These are phyloP conservation scores for Matsumyia berberina DNA, from an alignment of 2,888 invertebrate genomes.

Conservation along the genomic window DNA sequence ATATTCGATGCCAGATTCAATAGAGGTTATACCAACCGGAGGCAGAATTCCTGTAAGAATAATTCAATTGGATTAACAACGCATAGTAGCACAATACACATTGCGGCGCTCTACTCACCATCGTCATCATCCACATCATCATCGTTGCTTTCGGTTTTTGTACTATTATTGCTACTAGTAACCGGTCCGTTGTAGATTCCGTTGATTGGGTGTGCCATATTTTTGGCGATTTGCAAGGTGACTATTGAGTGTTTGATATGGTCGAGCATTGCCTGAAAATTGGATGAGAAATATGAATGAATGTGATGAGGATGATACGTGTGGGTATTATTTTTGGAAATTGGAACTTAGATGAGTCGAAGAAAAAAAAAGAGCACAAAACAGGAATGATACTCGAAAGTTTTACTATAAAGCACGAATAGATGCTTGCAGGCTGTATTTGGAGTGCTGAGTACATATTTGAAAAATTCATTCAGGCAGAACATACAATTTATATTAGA, in stretches of 20 bases:
- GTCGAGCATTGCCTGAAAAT: constrained; percentile 94
- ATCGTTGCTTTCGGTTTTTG: constrained; percentile 75
- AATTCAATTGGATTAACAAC: constrained; percentile 63
- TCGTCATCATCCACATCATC: constrained; percentile 75
- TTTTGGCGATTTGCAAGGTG: constrained; percentile 98
- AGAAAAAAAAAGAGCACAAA: no score
- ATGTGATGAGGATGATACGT: neutral
- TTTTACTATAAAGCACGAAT: no score
- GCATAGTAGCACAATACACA: constrained; percentile 10
- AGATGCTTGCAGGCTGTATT: no score
- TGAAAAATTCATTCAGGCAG: no score
- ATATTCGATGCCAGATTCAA: constrained; percentile 87
- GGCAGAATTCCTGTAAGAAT: constrained; percentile 68
- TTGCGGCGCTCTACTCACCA: constrained; percentile 54
- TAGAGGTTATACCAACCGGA: constrained; percentile 69
- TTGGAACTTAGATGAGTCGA: no score
- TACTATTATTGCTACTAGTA: constrained; percentile 76
- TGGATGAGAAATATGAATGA: constrained; percentile 23
- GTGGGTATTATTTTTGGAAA: neutral
- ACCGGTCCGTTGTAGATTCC: constrained; percentile 92
- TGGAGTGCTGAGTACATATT: no score
- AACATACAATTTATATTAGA: no score
- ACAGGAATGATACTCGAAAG: no score
- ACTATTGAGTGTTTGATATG: constrained; percentile 99
- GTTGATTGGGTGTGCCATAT: constrained; percentile 95